Evolutionary conservation across 2,113 vertebrate species (phyloP).

Genomic region (Syngnathus scovelli): DNA sequence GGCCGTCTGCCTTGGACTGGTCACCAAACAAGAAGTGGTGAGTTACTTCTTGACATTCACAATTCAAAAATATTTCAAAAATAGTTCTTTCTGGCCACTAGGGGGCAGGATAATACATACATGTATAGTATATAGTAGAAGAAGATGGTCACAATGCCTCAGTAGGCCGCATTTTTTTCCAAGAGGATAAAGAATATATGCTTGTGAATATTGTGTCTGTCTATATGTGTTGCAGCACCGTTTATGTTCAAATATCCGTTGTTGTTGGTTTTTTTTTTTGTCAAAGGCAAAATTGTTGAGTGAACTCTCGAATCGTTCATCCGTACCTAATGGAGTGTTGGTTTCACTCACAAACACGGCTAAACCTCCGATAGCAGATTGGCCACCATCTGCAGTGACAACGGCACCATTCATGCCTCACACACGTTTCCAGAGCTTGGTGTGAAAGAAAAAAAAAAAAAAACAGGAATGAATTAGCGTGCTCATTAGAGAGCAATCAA

Average conservation of each 20-base stretch:
- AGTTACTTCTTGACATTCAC: constrained; percentile 41
- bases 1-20: constrained; percentile 78
- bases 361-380: background rate
- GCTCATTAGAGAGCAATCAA: constrained; percentile 4
- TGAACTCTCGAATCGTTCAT: background rate
- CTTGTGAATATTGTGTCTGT: no score
- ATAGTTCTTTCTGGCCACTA: background rate
- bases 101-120: background rate
- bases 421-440: background rate
- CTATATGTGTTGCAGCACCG: no score
- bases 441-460: background rate
- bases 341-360: background rate
- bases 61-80: background rate
- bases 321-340: background rate
- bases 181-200: no score
- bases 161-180: background rate
- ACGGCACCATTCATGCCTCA: background rate
- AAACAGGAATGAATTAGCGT: constrained; percentile 13
- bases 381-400: background rate
- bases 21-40: constrained; percentile 87
- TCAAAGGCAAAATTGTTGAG: background rate
- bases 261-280: background rate
- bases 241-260: no score
- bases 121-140: background rate
- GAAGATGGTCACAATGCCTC: background rate